These are phyloP conservation scores for Pollenia labialis DNA, from an alignment of 2,888 invertebrate genomes.

Conservation along the genomic window DNA sequence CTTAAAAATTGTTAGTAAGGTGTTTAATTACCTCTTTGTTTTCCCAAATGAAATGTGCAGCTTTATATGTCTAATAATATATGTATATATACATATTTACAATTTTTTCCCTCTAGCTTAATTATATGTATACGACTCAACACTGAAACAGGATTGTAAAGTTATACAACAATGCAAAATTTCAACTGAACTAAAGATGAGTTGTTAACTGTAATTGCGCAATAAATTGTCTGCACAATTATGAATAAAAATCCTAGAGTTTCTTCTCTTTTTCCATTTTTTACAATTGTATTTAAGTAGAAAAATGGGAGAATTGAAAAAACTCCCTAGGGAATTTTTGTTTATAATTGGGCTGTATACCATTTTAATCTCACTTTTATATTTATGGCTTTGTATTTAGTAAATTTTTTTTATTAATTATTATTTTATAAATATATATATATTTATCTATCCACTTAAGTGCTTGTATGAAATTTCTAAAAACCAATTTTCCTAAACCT, in stretches of 20 bases:
- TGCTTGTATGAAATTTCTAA: slow-evolving; percentile 62
- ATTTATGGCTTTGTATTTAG: slow-evolving; percentile 38
- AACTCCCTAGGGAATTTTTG: too few species aligned
- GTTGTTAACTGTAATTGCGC: too few species aligned
- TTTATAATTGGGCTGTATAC: slow-evolving; percentile 20
- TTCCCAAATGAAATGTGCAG: slow-evolving; percentile 29
- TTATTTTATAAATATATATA: neutral
- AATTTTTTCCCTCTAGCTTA: slow-evolving; percentile 37
- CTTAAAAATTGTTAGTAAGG: slow-evolving; percentile 9
- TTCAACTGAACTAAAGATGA: too few species aligned
- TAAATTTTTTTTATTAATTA: slow-evolving; percentile 12
- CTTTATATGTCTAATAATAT: slow-evolving; percentile 52
- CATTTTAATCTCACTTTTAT: slow-evolving; percentile 19
- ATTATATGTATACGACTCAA: neutral
- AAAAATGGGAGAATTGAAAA: too few species aligned
- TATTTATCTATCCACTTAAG: slow-evolving; percentile 60
- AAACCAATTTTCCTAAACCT: slow-evolving; percentile 32
- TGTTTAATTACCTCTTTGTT: neutral
- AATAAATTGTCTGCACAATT: too few species aligned
- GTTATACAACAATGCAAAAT: too few species aligned
- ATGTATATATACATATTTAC: neutral
- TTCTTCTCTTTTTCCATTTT: too few species aligned
- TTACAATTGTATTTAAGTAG: too few species aligned
- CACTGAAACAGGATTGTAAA: too few species aligned
- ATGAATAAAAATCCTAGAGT: too few species aligned